Percentiles rank a stretch among this genome's conserved stretches.
Evolutionary conservation across 2,113 vertebrate species (phyloP).

Genomic region (Saguinus imperator): DNA sequence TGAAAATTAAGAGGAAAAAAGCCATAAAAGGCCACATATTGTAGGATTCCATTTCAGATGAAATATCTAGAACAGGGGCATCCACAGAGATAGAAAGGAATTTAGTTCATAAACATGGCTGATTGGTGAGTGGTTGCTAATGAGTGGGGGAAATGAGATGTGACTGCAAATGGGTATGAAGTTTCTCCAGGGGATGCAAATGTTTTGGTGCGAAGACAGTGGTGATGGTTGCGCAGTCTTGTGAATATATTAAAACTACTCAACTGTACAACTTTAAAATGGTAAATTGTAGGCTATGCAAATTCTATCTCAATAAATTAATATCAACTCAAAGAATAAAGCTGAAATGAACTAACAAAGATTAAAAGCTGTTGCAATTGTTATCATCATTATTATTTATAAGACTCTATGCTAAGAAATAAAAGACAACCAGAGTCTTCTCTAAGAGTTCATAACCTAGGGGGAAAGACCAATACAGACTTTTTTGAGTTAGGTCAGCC

Average conservation of each 20-base stretch:
- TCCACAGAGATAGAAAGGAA: background rate
- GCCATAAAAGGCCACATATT: background rate
- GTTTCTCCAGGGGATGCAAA: background rate
- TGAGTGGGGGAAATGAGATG: background rate
- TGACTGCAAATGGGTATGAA: background rate
- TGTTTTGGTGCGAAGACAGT: background rate
- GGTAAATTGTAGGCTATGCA: background rate
- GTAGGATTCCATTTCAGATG: background rate
- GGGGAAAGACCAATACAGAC: background rate
- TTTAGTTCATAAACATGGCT: background rate
- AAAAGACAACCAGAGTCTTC: background rate
- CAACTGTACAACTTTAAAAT: background rate
- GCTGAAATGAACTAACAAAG: background rate
- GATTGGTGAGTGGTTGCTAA: background rate
- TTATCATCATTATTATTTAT: background rate
- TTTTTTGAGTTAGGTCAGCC: background rate
- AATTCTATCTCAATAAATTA: background rate
- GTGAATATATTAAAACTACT: background rate
- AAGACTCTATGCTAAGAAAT: background rate
- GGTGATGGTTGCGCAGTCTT: too few relatives aligned
- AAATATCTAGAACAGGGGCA: background rate
- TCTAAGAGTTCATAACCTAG: background rate
- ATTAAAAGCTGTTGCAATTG: background rate
- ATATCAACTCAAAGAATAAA: background rate
- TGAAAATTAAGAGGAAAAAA: background rate